Conservation (phyloP, 2,888 invertebrate genomes). For the Pycnomerus fuliginosus region DNA sequence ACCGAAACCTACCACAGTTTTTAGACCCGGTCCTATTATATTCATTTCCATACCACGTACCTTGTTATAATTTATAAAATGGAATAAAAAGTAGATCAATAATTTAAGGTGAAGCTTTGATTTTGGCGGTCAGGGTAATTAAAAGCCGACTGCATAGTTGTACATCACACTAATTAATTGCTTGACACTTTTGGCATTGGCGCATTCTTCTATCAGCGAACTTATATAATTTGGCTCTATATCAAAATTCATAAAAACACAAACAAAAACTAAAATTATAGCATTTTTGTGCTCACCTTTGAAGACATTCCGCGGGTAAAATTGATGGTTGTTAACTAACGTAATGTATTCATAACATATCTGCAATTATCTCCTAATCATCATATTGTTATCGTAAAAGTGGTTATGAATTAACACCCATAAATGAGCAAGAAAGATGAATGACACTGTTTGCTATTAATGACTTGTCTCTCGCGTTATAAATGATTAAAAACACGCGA, state of each 20-base stretch:
- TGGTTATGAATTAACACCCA: background rate
- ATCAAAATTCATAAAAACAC: constrained; percentile 7
- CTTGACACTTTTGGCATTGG: constrained; percentile 3
- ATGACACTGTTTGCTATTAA: no score
- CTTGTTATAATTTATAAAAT: constrained; percentile 18
- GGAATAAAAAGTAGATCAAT: constrained; percentile 8
- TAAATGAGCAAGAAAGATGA: background rate
- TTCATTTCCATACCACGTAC: constrained; percentile 17
- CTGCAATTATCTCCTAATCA: no score
- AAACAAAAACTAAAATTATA: no score
- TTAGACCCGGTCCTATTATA: constrained; percentile 16
- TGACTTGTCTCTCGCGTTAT: no score
- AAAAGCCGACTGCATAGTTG: background rate
- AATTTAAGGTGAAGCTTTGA: no score
- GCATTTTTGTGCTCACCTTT: constrained; percentile 1
- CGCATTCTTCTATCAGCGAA: constrained; percentile 1
- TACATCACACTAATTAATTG: constrained; percentile 1
- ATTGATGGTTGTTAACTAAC: background rate
- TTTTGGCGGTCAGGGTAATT: no score
- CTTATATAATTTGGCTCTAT: constrained; percentile 10
- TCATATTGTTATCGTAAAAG: background rate
- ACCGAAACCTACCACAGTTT: constrained; percentile 22
- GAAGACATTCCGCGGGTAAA: background rate
- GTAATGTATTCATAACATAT: no score
- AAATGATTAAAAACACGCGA: no score